These are phyloP conservation scores for Holotrichia oblita DNA, from an alignment of 1,140 invertebrate species.

Conservation along the genomic window DNA sequence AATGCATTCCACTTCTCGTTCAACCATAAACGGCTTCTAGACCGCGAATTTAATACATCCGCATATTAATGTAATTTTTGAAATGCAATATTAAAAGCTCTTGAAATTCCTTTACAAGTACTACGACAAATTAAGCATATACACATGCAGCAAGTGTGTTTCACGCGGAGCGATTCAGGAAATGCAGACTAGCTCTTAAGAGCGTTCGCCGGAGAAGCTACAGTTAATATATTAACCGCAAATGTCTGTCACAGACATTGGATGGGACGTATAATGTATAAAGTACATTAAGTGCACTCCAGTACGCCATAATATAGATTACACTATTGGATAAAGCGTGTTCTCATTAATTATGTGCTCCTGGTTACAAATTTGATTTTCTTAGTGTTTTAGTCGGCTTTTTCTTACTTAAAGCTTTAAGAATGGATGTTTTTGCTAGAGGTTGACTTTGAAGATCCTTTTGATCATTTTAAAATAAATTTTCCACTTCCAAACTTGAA, in stretches of 20 bases:
- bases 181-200: neutral
- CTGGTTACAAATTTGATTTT: neutral
- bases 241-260: slow-evolving; percentile 12
- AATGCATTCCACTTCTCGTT: neutral
- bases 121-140: slow-evolving; percentile 1
- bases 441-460: too few species aligned
- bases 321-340: slow-evolving; percentile 14
- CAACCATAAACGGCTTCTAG: neutral
- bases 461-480: too few species aligned
- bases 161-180: neutral
- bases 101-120: neutral
- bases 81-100: neutral
- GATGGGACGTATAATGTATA: neutral
- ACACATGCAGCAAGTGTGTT: neutral
- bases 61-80: neutral
- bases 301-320: neutral
- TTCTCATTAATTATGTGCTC: slow-evolving; percentile 1
- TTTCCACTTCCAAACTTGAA: too few species aligned
- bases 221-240: slow-evolving; percentile 30
- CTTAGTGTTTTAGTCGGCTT: neutral
- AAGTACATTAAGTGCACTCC: slow-evolving; percentile 29
- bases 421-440: neutral
- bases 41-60: neutral
- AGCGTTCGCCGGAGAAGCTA: neutral
- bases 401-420: neutral